Percentiles rank a stretch among this genome's conserved stretches.
These are phyloP conservation scores for Galaxea fascicularis DNA, from an alignment of 92 coral and sea anemone genomes.

Conservation along the genomic window DNA sequence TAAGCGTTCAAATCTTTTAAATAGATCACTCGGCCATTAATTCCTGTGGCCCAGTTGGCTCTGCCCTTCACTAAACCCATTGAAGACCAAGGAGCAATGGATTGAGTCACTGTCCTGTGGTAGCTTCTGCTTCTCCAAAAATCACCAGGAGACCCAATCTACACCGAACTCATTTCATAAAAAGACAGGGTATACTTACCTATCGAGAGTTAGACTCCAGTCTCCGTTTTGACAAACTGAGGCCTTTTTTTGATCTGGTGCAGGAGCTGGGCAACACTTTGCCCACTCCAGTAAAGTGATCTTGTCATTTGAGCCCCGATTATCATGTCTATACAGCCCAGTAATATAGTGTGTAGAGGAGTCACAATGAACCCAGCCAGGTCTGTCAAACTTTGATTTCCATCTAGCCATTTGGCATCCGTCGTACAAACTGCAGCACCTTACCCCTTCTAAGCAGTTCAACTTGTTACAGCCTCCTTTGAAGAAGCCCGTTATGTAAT, in stretches of 20 bases:
- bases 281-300: conserved; percentile 49
- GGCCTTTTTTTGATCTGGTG: conserved; percentile 48
- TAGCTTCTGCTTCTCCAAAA: too few relatives aligned
- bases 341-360: conserved; percentile 55
- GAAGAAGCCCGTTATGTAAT: neutral
- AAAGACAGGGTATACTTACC: conserved; percentile 22
- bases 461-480: neutral
- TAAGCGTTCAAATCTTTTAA: too few relatives aligned
- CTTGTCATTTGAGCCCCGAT: conserved; percentile 30
- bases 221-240: conserved; percentile 60
- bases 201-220: conserved; percentile 61
- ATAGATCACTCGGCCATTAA: too few relatives aligned
- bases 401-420: conserved; percentile 47
- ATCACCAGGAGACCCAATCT: too few relatives aligned
- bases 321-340: conserved; percentile 58
- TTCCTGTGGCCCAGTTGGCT: too few relatives aligned
- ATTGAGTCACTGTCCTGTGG: too few relatives aligned
- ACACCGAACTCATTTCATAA: too few relatives aligned
- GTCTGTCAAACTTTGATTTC: conserved; percentile 59
- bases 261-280: conserved; percentile 64
- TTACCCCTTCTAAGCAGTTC: neutral
- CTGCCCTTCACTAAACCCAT: too few relatives aligned
- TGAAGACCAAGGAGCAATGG: too few relatives aligned
- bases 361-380: conserved; percentile 58
- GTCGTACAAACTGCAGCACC: conserved; percentile 21